Evolutionary conservation across 2,797 vertebrate species (phyloP).

Genomic region (Acanthopagrus latus): DNA sequence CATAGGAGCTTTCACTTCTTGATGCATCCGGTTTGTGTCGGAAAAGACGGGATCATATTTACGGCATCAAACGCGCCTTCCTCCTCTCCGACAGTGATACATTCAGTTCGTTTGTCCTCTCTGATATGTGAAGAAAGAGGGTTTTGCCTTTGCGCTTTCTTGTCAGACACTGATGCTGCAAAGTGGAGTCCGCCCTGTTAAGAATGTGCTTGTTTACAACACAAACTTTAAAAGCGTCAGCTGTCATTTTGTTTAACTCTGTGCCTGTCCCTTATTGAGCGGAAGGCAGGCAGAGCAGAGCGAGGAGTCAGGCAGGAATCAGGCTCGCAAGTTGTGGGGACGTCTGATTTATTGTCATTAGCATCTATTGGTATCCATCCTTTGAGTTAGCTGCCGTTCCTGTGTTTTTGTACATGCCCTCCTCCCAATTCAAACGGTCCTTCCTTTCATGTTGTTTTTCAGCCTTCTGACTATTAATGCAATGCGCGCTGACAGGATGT

Average conservation of each 20-base stretch:
- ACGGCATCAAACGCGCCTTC: slow-evolving; percentile 47
- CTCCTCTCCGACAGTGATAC: slow-evolving; percentile 64
- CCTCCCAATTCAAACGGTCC: neutral
- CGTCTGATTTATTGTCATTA: slow-evolving; percentile 46
- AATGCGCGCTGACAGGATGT: neutral
- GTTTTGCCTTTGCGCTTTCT: slow-evolving; percentile 64
- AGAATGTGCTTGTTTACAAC: slow-evolving; percentile 29
- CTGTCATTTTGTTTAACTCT: slow-evolving; percentile 1
- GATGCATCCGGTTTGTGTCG: slow-evolving; percentile 48
- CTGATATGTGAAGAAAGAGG: slow-evolving; percentile 55
- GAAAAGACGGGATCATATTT: slow-evolving; percentile 41
- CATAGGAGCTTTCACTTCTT: slow-evolving; percentile 39
- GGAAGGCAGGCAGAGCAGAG: slow-evolving; percentile 15
- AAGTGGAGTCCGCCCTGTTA: slow-evolving; percentile 3
- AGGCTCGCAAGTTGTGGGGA: slow-evolving; percentile 5
- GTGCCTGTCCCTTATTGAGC: slow-evolving; percentile 37
- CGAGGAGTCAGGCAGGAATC: slow-evolving; percentile 17
- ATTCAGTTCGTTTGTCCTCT: slow-evolving; percentile 67
- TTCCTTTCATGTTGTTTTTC: neutral
- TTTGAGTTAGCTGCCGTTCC: neutral
- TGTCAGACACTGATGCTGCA: slow-evolving; percentile 65
- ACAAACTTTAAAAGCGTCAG: slow-evolving; percentile 7
- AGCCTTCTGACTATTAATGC: neutral
- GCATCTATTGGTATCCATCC: slow-evolving; percentile 10
- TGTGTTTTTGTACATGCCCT: neutral